phyloP scores from a whole-genome alignment of 1,140 invertebrate genomes.

The Himalopsyche phryganea region DNA sequence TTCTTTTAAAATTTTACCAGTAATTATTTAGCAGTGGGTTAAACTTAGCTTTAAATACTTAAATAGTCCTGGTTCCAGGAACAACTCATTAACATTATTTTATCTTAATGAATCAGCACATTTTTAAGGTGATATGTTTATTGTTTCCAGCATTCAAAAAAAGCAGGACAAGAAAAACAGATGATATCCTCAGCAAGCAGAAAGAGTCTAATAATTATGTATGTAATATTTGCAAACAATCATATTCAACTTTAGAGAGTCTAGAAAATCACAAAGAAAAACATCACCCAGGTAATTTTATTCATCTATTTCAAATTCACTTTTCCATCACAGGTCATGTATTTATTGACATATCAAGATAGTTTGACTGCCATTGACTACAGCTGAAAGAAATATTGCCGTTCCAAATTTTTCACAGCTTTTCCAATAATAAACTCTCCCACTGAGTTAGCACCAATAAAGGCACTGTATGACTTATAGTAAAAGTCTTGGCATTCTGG shows the following conservation, averaged over 20 bases:
- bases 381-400: conserved; percentile 25
- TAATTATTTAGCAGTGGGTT: too few relatives aligned
- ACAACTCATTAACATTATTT: too few relatives aligned
- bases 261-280: conserved; percentile 22
- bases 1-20: too few relatives aligned
- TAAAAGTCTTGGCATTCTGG: too few relatives aligned
- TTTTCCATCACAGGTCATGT: neutral
- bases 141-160: neutral
- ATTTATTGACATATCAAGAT: neutral
- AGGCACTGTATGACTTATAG: too few relatives aligned
- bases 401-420: too few relatives aligned
- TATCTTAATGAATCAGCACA: too few relatives aligned
- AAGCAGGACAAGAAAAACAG: neutral
- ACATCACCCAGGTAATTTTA: conserved; percentile 15
- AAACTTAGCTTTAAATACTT: too few relatives aligned
- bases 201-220: conserved; percentile 5
- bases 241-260: conserved; percentile 5
- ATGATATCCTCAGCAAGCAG: neutral
- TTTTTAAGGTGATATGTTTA: too few relatives aligned
- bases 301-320: neutral
- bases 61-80: too few relatives aligned
- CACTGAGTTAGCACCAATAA: too few relatives aligned
- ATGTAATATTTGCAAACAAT: conserved; percentile 23
- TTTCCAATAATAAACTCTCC: too few relatives aligned
- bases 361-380: conserved; percentile 8